Conservation (phyloP, 1,140 invertebrate species). For the Ceratina australensis region DNA sequence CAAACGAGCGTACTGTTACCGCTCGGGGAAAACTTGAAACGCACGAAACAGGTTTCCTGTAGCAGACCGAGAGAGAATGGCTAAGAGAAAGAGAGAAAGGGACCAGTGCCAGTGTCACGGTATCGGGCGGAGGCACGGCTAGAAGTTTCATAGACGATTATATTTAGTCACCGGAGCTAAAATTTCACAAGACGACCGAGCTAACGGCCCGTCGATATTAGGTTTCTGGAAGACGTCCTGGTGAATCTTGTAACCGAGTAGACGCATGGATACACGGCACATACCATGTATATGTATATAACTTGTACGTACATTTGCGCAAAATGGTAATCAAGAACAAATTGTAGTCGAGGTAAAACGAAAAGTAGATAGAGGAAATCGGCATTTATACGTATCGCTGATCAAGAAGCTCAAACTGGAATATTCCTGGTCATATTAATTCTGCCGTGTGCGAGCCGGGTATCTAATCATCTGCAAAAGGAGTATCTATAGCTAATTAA, state of each 20-base stretch:
- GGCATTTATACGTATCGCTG: no score
- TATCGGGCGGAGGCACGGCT: slow-evolving; percentile 30
- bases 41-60: slow-evolving; percentile 44
- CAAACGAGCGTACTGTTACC: slow-evolving; percentile 49
- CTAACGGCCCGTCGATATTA: slow-evolving; percentile 43
- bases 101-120: slow-evolving; percentile 29
- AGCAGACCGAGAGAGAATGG: slow-evolving; percentile 19
- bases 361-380: no score
- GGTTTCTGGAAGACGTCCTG: slow-evolving; percentile 32
- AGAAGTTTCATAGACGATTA: slow-evolving; percentile 44
- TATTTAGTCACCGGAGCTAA: slow-evolving; percentile 26
- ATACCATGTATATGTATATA: background rate
- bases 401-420: background rate
- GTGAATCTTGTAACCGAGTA: slow-evolving; percentile 28
- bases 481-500: slow-evolving; percentile 16
- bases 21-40: slow-evolving; percentile 49
- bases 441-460: no score
- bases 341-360: no score
- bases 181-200: slow-evolving; percentile 41
- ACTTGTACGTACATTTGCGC: background rate
- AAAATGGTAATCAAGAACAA: no score
- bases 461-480: background rate
- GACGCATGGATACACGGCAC: background rate
- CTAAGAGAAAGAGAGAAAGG: slow-evolving; percentile 5
- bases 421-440: background rate